Base-by-base conservation (phyloP, 2,113 vertebrate genomes). In the Syrmaticus mikado region DNA sequence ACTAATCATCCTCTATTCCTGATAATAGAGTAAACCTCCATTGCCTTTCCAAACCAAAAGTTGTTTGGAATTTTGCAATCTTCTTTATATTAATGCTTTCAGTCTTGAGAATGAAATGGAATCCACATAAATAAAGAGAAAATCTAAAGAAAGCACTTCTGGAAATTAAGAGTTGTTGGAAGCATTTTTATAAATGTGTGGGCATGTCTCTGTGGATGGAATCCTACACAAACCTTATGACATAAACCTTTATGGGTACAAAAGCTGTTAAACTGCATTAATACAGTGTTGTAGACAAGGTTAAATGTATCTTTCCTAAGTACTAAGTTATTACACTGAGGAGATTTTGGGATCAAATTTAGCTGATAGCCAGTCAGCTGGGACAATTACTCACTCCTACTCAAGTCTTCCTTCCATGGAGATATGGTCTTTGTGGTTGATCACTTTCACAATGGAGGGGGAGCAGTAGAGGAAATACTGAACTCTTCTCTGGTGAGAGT, bases 41-140 rank as follows among this genome's bases (percentile, higher is more conserved):
- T 72, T 90, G 92, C 80, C 68, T 92, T 93, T 52, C 34, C 53
- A 86, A 57, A 34, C 65, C 84, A 75, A 93, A 85, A 78, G 7
- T 11, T 19, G 61, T 87, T 88, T 88, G 52, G 21, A 24, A 48
- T 48, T 13, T 82, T 92, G 41, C 68, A 76, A 88, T 45, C 17
- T 83, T 80, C 72, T 73, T 93, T 82, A 60, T 57, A 74, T 13
- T 77, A 92, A 81, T 55, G 30, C 4, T 74, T 74, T 86, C 52
- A 88, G 57, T 46, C 20, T 46, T 90, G 19, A 55, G 86, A 93
- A 83, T 60, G 15, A 34, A 80, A 90, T n/a, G 9, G 52, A 88
- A 93, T 20, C 10, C 13, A 65, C 36, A 74, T 43, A 92, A 87
- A 82, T 77, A 91, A 58, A 77, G 21, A 32, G 8, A 14, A 70